Conservation (phyloP, 1,140 invertebrate genomes). For the Bombus picipes region DNA sequence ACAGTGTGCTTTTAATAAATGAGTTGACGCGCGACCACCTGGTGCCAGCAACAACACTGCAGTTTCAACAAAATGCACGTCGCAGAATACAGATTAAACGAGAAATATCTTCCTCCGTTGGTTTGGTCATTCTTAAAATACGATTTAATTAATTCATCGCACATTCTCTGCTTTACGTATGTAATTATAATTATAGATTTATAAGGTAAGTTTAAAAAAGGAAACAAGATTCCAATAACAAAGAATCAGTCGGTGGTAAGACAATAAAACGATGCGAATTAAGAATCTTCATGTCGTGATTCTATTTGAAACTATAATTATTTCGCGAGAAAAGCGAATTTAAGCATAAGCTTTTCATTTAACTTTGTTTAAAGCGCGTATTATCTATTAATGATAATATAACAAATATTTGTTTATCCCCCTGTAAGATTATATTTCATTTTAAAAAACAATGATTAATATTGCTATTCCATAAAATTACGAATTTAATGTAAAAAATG, state of each 20-base stretch:
- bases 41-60: slow-evolving; percentile 16
- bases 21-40: slow-evolving; percentile 24
- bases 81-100: slow-evolving; percentile 3
- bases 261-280: background rate
- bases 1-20: slow-evolving; percentile 28
- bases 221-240: no score
- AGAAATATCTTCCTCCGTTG: slow-evolving; percentile 11
- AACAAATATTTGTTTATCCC: no score
- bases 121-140: slow-evolving; percentile 9
- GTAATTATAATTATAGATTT: background rate
- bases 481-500: no score
- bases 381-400: no score
- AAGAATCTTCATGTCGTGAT: background rate
- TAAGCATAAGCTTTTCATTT: no score
- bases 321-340: no score
- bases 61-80: background rate
- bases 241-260: no score
- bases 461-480: no score
- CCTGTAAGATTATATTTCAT: no score
- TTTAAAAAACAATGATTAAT: no score
- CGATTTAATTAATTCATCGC: background rate
- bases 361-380: no score
- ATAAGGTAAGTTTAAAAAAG: no score
- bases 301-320: background rate
- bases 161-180: background rate